phyloP scores from a whole-genome alignment of 2,113 vertebrate genomes.

The Cichladusa arquata region DNA sequence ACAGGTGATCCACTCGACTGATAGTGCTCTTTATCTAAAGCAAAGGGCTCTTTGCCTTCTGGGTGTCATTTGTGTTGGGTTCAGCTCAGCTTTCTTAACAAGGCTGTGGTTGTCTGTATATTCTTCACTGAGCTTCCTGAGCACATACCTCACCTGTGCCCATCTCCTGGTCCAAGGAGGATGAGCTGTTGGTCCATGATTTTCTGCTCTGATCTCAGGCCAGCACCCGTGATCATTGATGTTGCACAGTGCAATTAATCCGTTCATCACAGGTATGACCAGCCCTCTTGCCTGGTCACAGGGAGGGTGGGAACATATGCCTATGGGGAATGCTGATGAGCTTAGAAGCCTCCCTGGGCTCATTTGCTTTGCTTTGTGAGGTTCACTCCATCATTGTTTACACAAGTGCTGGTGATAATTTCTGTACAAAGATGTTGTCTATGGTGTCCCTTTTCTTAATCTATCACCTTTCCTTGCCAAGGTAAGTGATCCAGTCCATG shows the following conservation, averaged over 20 bases:
- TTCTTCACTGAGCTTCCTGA: not conserved
- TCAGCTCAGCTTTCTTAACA: not conserved
- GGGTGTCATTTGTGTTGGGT: not conserved
- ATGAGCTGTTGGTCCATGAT: not conserved
- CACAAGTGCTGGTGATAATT: not conserved
- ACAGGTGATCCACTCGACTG: not conserved
- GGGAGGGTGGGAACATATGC: not conserved
- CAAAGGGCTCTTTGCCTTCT: not conserved
- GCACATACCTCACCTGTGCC: not conserved
- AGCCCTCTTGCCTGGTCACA: not conserved
- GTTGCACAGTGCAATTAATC: not conserved
- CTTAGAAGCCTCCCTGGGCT: not conserved
- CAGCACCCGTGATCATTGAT: not conserved
- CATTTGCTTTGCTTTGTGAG: rapidly evolving
- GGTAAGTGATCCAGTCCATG: not conserved
- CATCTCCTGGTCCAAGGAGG: not conserved
- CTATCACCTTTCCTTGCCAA: not conserved
- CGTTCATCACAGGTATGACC: not conserved
- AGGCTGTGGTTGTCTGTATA: not conserved
- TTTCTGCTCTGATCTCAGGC: not conserved
- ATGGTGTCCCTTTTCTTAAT: not conserved
- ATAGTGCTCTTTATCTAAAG: not conserved
- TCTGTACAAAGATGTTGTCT: not conserved
- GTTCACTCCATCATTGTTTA: not conserved
- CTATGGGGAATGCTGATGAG: not conserved